These are phyloP conservation scores for Hippoglossus stenolepis DNA, from an alignment of 2,113 vertebrate species.

Conservation along the genomic window DNA sequence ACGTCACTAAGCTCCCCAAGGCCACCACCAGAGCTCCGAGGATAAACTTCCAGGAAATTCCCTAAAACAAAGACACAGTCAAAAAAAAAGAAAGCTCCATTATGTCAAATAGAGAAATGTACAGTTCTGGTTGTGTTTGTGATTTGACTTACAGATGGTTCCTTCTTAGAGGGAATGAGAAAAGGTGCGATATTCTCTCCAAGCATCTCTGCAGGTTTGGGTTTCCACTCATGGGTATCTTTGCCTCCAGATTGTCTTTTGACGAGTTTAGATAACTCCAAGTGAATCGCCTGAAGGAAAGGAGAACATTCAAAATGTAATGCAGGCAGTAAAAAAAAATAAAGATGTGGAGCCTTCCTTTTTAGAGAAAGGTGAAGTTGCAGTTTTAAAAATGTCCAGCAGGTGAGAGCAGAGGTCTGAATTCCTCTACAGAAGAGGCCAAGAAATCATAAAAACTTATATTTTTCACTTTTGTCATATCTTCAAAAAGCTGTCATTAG, in stretches of 20 bases:
- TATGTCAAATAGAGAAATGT: background rate
- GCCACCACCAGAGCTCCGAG: conserved; percentile 83
- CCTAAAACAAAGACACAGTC: conserved; percentile 65
- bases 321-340: background rate
- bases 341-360: background rate
- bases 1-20: conserved; percentile 82
- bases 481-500: background rate
- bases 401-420: conserved; percentile 65
- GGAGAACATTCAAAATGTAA: background rate
- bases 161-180: conserved; percentile 67
- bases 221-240: conserved; percentile 59
- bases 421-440: background rate
- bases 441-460: background rate
- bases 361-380: conserved; percentile 5
- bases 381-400: conserved; percentile 63
- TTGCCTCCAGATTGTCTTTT: conserved; percentile 71
- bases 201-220: conserved; percentile 70
- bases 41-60: conserved; percentile 82
- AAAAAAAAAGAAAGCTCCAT: background rate
- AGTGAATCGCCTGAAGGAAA: conserved; percentile 80
- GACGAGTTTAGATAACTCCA: conserved; percentile 85
- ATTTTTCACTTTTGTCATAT: background rate
- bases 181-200: conserved; percentile 74
- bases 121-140: background rate
- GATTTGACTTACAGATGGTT: conserved; percentile 69